Evolutionary conservation across 2,888 invertebrate species (phyloP).

Genomic region (Harpalus rufipes): DNA sequence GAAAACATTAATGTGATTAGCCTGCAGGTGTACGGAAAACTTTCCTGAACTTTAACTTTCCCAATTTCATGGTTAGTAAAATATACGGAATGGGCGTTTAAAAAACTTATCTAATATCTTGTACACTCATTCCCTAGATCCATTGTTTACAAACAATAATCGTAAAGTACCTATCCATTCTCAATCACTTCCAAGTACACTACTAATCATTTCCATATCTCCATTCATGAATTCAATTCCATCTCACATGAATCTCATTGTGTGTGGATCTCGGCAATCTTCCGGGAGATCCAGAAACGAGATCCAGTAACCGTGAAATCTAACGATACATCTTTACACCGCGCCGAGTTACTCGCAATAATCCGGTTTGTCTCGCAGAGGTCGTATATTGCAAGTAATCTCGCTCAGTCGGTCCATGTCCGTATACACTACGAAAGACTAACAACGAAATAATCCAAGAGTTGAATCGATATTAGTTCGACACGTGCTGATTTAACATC

Average conservation of each 20-base stretch:
- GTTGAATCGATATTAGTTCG: no score
- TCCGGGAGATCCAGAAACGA: background rate
- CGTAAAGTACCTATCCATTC: background rate
- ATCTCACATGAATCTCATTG: background rate
- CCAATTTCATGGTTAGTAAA: no score
- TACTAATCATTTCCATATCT: slow-evolving; percentile 29
- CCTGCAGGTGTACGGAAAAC: no score
- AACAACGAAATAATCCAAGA: slow-evolving; percentile 5
- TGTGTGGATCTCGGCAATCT: background rate
- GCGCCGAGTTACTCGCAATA: slow-evolving; percentile 24
- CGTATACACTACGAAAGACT: background rate
- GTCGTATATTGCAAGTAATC: slow-evolving; percentile 17
- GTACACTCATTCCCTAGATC: no score
- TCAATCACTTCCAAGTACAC: slow-evolving; percentile 3
- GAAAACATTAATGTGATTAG: no score
- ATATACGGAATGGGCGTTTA: no score
- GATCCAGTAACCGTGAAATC: slow-evolving; percentile 29
- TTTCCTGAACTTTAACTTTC: no score
- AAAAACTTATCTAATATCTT: no score
- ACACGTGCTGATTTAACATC: no score
- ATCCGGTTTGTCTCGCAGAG: slow-evolving; percentile 20
- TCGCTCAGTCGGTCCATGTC: background rate
- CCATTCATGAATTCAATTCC: background rate
- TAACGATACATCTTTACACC: slow-evolving; percentile 27
- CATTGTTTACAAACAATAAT: no score